phyloP scores from a whole-genome alignment of 1,140 invertebrate species.

The Zaprionus tsacasi region DNA sequence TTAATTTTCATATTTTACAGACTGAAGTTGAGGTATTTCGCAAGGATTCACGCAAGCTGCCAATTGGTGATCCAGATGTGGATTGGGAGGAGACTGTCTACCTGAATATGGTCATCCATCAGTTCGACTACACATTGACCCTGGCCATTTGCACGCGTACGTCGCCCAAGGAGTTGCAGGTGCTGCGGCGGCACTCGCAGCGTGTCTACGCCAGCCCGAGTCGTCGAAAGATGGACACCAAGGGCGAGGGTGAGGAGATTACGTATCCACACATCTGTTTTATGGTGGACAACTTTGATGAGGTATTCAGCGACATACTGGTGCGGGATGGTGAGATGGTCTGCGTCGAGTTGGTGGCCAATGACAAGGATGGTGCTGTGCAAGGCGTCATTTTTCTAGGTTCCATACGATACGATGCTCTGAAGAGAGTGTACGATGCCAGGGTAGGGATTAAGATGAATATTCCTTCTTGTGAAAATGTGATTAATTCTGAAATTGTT shows the following conservation, averaged over 20 bases:
- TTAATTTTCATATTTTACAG: constrained; percentile 80
- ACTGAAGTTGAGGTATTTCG: constrained; percentile 98
- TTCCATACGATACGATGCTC: constrained; percentile 97
- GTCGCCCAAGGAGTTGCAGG: constrained; percentile 97
- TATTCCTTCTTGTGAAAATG: not conserved
- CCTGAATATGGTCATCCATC: constrained; percentile 98
- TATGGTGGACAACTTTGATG: constrained; percentile 99
- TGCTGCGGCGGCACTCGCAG: constrained; percentile 96
- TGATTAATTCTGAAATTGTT: not conserved
- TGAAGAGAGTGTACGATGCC: constrained; percentile 98
- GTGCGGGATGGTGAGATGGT: constrained; percentile 99
- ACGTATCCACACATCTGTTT: constrained; percentile 99
- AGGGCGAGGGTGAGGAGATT: constrained; percentile 99
- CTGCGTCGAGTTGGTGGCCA: constrained; percentile 97
- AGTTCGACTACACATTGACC: constrained; percentile 98
- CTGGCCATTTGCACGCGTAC: constrained; percentile 98
- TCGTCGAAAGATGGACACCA: constrained; percentile 97
- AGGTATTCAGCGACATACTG: constrained; percentile 96
- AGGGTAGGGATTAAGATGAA: constrained; percentile 87
- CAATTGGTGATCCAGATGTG: constrained; percentile 96
- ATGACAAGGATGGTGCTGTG: constrained; percentile 92
- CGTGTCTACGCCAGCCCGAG: constrained; percentile 98
- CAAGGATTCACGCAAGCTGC: constrained; percentile 97
- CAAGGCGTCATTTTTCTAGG: constrained; percentile 98
- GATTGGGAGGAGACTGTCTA: constrained; percentile 99